Evolutionary conservation across 2,888 invertebrate genomes (phyloP).

Genomic region (Lasioglossum calceatum): DNA sequence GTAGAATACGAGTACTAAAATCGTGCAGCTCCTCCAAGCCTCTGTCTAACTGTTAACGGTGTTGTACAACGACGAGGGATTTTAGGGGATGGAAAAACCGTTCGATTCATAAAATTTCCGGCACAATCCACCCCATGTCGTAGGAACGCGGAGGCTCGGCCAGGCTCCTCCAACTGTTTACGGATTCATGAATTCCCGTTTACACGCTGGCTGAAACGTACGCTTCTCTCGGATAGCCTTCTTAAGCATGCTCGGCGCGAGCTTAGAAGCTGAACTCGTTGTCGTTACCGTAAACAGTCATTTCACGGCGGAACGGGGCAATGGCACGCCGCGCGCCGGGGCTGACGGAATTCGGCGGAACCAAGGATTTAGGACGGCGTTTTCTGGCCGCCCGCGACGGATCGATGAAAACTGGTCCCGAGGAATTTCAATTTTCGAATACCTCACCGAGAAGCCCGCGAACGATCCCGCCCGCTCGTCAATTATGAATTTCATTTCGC

Average conservation of each 20-base stretch:
- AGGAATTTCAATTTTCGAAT: slow-evolving; percentile 18
- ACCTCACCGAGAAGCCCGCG: background rate
- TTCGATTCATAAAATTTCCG: background rate
- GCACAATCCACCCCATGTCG: background rate
- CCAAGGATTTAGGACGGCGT: background rate
- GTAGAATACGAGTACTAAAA: too few relatives aligned
- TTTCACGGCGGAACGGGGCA: slow-evolving; percentile 24
- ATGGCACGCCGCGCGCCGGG: background rate
- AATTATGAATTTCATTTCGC: slow-evolving; percentile 20
- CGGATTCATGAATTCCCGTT: slow-evolving; percentile 39
- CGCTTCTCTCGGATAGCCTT: slow-evolving; percentile 11
- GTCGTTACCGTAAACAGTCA: slow-evolving; percentile 47
- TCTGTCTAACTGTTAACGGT: background rate
- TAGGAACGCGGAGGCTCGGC: background rate
- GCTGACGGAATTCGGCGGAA: slow-evolving; percentile 35
- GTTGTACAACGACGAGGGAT: background rate
- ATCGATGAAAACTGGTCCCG: background rate
- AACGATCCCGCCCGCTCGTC: slow-evolving; percentile 8
- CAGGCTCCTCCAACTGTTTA: slow-evolving; percentile 3
- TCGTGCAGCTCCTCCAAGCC: too few relatives aligned
- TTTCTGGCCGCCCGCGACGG: background rate
- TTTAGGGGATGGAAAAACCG: background rate
- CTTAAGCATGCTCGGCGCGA: slow-evolving; percentile 27
- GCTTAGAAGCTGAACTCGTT: slow-evolving; percentile 28
- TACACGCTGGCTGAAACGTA: slow-evolving; percentile 17